phyloP scores from a whole-genome alignment of 2,113 vertebrate genomes.

The Macroglossus sobrinus region DNA sequence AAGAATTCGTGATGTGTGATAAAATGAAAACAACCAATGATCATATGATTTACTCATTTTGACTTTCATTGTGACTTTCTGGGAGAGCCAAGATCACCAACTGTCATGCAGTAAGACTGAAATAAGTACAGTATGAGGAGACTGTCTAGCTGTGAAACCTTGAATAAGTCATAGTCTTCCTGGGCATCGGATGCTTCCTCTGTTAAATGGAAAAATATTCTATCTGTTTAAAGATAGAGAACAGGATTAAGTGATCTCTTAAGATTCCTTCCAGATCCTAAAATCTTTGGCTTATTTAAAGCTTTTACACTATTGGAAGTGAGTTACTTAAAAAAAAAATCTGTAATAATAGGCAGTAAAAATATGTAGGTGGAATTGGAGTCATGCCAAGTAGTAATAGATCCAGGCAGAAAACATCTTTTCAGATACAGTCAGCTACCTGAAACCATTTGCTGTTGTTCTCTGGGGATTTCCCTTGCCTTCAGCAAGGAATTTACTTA shows the following conservation, averaged over 20 bases:
- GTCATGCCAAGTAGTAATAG: constrained; percentile 1
- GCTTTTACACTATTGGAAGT: neutral
- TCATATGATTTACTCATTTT: constrained; percentile 52
- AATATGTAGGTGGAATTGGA: neutral
- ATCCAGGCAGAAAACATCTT: constrained; percentile 42
- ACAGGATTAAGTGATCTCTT: neutral
- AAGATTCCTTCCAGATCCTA: constrained; percentile 20
- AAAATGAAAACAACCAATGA: constrained; percentile 67
- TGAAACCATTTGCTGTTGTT: neutral
- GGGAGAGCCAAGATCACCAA: constrained; percentile 15
- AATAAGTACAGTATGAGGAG: neutral
- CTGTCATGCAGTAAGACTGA: neutral
- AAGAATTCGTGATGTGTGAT: constrained; percentile 72
- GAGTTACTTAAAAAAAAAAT: constrained; percentile 11
- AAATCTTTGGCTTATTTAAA: constrained; percentile 28
- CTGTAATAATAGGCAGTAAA: neutral
- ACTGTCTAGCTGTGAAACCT: neutral
- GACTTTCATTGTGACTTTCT: constrained; percentile 35
- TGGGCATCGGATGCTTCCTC: neutral
- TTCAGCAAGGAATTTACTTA: neutral
- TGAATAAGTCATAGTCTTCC: neutral
- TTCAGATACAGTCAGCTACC: neutral
- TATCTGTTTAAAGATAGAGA: constrained; percentile 26
- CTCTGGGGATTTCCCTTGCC: neutral
- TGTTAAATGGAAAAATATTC: constrained; percentile 45